Conservation (phyloP, 1,140 invertebrate species). For the Zaprionus africanus region DNA sequence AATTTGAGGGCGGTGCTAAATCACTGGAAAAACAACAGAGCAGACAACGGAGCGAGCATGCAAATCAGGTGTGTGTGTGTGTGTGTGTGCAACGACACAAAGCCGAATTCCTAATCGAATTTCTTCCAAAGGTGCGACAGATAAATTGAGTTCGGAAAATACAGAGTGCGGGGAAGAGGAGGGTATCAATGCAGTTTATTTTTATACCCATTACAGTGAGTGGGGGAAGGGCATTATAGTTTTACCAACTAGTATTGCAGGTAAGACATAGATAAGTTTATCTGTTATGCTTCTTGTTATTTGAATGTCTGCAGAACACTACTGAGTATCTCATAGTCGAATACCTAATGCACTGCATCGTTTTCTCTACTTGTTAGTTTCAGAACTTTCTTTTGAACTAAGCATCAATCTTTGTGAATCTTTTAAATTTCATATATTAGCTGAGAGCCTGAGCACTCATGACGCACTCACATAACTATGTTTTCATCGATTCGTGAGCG, state of each 20-base stretch:
- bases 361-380: neutral
- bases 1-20: slow-evolving; percentile 54
- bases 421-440: slow-evolving; percentile 3
- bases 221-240: neutral
- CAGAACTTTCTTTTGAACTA: neutral
- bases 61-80: slow-evolving; percentile 50
- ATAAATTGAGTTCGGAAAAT: slow-evolving; percentile 9
- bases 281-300: neutral
- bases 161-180: neutral
- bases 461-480: neutral
- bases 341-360: neutral
- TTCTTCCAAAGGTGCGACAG: slow-evolving; percentile 32
- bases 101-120: slow-evolving; percentile 61
- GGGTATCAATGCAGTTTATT: neutral
- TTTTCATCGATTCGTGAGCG: neutral
- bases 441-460: neutral
- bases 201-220: neutral
- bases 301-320: neutral
- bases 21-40: slow-evolving; percentile 63
- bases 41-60: slow-evolving; percentile 48
- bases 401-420: neutral
- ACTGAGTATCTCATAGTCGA: neutral
- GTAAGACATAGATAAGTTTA: neutral
- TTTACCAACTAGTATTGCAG: neutral
- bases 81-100: slow-evolving; percentile 10